phyloP scores from a whole-genome alignment of 2,797 vertebrate genomes.

The Schizopygopsis malacanthus region DNA sequence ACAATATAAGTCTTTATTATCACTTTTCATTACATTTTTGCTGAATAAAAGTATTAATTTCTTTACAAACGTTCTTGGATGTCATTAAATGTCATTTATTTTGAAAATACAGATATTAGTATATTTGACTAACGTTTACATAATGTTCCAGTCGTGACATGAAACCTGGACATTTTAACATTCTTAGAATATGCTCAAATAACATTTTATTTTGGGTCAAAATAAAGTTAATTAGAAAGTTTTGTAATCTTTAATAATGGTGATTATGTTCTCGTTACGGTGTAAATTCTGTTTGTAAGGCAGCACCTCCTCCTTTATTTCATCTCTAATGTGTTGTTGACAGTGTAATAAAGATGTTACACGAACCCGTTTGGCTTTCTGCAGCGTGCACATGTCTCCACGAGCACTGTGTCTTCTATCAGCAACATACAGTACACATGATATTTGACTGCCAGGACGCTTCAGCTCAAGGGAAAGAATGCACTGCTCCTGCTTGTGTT shows the following conservation, averaged over 20 bases:
- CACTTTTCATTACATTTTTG: no score
- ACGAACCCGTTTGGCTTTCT: constrained; percentile 20
- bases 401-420: constrained; percentile 10
- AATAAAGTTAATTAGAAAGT: no score
- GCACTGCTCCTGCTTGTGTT: background rate
- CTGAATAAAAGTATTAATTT: no score
- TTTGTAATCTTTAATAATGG: no score
- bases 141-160: background rate
- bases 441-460: background rate
- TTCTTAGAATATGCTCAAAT: background rate
- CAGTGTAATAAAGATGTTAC: constrained; percentile 25
- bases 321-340: constrained; percentile 29
- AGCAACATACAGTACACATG: background rate
- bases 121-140: background rate
- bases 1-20: no score
- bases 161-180: background rate
- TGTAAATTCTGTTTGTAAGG: background rate
- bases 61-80: no score
- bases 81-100: background rate
- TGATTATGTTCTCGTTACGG: no score
- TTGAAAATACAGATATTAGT: background rate
- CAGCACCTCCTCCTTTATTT: constrained; percentile 22
- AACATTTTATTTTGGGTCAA: no score
- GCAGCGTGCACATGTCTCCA: background rate
- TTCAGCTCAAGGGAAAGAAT: background rate